Base-by-base conservation (phyloP, 2,113 vertebrate species). In the Prochilodus magdalenae region DNA sequence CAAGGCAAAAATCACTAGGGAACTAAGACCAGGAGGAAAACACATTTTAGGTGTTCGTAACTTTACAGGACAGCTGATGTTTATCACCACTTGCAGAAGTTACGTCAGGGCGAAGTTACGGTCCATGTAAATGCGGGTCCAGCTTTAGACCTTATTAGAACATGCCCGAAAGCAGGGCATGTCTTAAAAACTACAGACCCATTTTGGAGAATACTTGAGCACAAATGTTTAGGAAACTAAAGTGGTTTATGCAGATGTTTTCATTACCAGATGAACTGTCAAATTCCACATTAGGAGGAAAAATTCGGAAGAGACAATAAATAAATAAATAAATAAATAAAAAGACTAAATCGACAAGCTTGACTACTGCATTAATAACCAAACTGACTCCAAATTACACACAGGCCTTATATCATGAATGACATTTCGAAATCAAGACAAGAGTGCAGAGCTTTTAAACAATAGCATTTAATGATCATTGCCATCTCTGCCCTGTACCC, bases 401-500 rank as follows among this genome's bases (percentile, higher is more conserved):
- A 72, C 16, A 55, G 27, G 2, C 22, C n/a, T 26, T 13, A 59
- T 2, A 10, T 16, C 16, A 18, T 3, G 6, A 53, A 53, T 6
- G 3, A 14, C 1, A 16, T 59, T 59, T 12, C 11, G 8, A 29
- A 79, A 73, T 16, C 65, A 79, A 70, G 67, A 18, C 29, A 22
- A 59, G 73, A 59, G 13, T 27, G 51, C 12, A 59, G 33, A 1
- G 12, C 4, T 69, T 72, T 82, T 59, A 57, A 94, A 89, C 92
- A 95, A 94, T 91, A 93, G 91, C 91, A 94, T 94, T 94, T 94
- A 94, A 94, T 94, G 93, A 91, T 93, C 93, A 92, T 92, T 93
- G 92, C 91, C 88, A 94, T 88, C 89, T 86, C 66, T 84, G 85
- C 85, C 82, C 82, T 84, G 70, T 83, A 81, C 78, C 82, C 69